Base-by-base conservation (phyloP, 2,888 invertebrate species). In the Teleogryllus oceanicus region DNA sequence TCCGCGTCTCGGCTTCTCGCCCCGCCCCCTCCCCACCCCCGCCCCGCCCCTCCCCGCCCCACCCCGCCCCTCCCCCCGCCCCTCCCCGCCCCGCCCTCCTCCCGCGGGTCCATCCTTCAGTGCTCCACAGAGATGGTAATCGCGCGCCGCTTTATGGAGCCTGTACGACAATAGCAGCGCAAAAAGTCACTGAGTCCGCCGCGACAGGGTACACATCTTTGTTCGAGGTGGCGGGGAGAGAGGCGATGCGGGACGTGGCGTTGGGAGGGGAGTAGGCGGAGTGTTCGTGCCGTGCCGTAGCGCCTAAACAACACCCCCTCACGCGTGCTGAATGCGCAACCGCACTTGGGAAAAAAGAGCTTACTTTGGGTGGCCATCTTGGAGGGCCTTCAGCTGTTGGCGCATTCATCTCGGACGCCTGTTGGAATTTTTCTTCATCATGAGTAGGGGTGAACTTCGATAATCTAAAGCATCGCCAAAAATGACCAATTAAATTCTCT, bases 111-210 rank as follows among this genome's bases (percentile, higher is more conserved):
- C 62, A 12, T 62, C 62, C 62, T 62, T 62, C 62, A 62, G 62
- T 62, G 62, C 62, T 62, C 62, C 62, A 62, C 62, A 62, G 62
- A 62, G 62, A 62, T 62, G 62, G 62, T 62, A 62, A 62, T 62
- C 62, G 13, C 62, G n/a, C 16, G 62, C 62, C 11, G 62, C 62
- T 62, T 62, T 62, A 62, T 62, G 62, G 62, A 62, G 62, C 62
- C 62, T 13, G 13, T 18, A 62, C 62, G 62, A 62, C 62, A 62
- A 62, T 62, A 11, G 62, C 12, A 62, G 62, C 62, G 62, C 62
- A 62, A 62, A n/a, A 62, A 62, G 62, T 62, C 62, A 62, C n/a
- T 11, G 13, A 62, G 62, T 18, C 13, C 62, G 37, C 37, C 37
- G 37, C 37, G 37, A 37, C 37, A 37, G 13, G 62, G 62, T 62